Conservation (phyloP, 2,797 vertebrate genomes). For the Epinephelus awoara region DNA sequence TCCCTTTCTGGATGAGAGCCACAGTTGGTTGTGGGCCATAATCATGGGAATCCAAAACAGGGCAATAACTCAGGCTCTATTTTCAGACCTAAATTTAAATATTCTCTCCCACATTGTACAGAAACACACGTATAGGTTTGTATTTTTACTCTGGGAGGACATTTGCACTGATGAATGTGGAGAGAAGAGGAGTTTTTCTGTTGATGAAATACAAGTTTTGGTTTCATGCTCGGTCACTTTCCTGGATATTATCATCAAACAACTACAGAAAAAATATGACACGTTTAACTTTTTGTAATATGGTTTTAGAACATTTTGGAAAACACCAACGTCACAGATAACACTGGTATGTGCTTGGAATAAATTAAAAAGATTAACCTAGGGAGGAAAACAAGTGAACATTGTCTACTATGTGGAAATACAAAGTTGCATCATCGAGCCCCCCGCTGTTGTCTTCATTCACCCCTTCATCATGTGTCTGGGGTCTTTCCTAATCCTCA, state of each 20-base stretch:
- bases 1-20: slow-evolving; percentile 74
- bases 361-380: neutral
- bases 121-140: neutral
- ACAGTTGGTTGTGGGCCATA: slow-evolving; percentile 16
- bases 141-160: neutral
- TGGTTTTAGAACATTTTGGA: neutral
- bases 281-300: neutral
- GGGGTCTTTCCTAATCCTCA: neutral
- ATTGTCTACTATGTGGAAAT: neutral
- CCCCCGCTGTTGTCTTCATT: neutral
- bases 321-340: neutral
- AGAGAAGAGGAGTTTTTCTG: neutral
- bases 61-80: slow-evolving; percentile 31
- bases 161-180: neutral
- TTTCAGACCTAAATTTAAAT: slow-evolving; percentile 43
- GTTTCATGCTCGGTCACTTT: slow-evolving; percentile 6
- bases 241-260: neutral
- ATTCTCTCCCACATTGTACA: neutral
- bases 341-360: neutral
- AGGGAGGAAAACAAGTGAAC: fast-evolving
- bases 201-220: neutral
- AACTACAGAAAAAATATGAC: no score
- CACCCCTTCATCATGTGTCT: neutral
- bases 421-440: neutral
- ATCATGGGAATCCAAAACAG: slow-evolving; percentile 64